phyloP scores from a whole-genome alignment of 2,113 vertebrate genomes.

The Mustelus asterias region DNA sequence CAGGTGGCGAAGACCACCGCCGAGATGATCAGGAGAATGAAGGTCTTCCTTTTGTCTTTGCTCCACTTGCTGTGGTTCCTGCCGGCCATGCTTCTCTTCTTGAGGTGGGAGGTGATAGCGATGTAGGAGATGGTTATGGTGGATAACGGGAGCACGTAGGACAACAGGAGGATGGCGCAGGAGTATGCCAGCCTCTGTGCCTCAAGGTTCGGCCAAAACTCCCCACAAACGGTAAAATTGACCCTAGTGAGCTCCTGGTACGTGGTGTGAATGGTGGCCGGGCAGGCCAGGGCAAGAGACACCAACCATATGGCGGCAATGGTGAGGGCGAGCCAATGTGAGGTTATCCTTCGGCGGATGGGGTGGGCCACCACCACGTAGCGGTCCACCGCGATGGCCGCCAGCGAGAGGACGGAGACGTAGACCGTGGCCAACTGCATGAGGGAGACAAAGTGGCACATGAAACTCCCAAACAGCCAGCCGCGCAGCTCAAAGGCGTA shows the following conservation, averaged over 20 bases:
- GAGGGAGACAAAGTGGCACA: conserved; percentile 62
- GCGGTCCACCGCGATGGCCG: conserved; percentile 65
- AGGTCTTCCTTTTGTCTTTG: conserved; percentile 58
- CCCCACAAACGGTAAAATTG: conserved; percentile 62
- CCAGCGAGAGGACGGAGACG: conserved; percentile 63
- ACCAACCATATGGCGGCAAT: conserved; percentile 58
- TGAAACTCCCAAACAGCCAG: conserved; percentile 60
- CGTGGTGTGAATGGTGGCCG: conserved; percentile 53
- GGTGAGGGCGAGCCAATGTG: conserved; percentile 48
- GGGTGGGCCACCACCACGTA: conserved; percentile 65
- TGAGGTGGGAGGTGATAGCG: conserved; percentile 59
- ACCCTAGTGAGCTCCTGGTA: conserved; percentile 60
- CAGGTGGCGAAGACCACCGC: conserved; percentile 58
- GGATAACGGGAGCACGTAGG: conserved; percentile 65
- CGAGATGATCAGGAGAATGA: conserved; percentile 58
- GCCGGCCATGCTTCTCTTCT: conserved; percentile 53
- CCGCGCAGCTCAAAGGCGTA: conserved; percentile 62
- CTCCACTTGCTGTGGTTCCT: conserved; percentile 56
- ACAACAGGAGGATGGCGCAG: conserved; percentile 58
- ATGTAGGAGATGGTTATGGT: conserved; percentile 66
- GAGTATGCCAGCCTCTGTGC: conserved; percentile 59
- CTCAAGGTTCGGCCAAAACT: conserved; percentile 58
- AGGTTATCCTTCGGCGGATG: conserved; percentile 55
- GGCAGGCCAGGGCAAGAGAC: conserved; percentile 58
- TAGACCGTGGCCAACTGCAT: conserved; percentile 63